Evolutionary conservation across 2,888 invertebrate species (phyloP), one percentile per base, ranked within the genome.

Genomic region (Orchesellides sinensis): DNA sequence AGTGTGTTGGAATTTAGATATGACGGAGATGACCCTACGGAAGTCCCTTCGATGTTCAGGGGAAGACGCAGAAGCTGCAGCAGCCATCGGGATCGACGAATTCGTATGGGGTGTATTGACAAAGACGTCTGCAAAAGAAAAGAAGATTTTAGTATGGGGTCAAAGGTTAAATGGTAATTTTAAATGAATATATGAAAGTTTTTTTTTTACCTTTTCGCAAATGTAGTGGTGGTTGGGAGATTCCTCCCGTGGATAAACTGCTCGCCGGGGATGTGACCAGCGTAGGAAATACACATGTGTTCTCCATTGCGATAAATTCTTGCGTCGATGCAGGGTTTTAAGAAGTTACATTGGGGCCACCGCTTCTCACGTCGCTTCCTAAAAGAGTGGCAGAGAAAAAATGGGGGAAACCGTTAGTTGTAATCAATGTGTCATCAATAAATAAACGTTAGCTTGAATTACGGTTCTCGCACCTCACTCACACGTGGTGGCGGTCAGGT

Each of bases 41-140:
- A 45, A n/a, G 25, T n/a, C 17, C 40, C 63, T 12, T 19, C 12
- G 40, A 29, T n/a, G 54, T 66, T 77, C 66, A 78, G 54, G 82
- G 79, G 19, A 77, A 81, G 32, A 74, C 63, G 17, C 74, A 74
- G 74, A 63, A 63, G 17, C 84, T 83, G 78, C 87, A 87, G 40
- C 87, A 87, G 27, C 88, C 88, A 65, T 86, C 86, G 10, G 84
- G 84, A 52, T 87, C 88, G 19, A 87, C 83, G 54, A 75, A 88
- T 47, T 88, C 88, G 65, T 88, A 88, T 0, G 88, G 88, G 1
- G 86, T 88, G 79, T 84, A 88, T 19, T 77, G 80, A 56, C 87
- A 87, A 5, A 88, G 83, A 21, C 88, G 83, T 40, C 87, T 83
- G 68, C 0, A 40, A 54, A 68, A 5, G 21, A 3, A n/a, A 47